Percentiles rank a stretch among this genome's conserved stretches.
phyloP scores from a whole-genome alignment of 1,140 invertebrate genomes.

The Antheraea mylitta region DNA sequence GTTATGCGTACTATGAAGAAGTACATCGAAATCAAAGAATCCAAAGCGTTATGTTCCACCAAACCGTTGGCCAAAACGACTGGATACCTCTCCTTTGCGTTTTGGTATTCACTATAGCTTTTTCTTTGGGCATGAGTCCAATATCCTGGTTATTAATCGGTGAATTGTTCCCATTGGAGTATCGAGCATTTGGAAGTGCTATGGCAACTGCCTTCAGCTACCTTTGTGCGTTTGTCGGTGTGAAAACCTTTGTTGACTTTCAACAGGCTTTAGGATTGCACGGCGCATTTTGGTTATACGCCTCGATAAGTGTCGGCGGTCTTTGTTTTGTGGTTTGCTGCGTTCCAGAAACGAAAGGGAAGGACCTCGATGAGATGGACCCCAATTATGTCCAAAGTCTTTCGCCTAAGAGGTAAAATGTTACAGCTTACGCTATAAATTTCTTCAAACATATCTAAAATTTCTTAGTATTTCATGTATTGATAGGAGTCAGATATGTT shows the following conservation, averaged over 20 bases:
- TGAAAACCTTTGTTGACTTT: conserved; percentile 93
- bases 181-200: conserved; percentile 90
- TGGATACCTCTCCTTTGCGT: conserved; percentile 92
- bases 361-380: conserved; percentile 93
- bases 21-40: conserved; percentile 78
- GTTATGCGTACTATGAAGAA: conserved; percentile 88
- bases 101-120: conserved; percentile 90
- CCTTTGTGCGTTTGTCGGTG: conserved; percentile 93
- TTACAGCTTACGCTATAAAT: no score
- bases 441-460: conserved; percentile 25
- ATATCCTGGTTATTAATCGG: conserved; percentile 95
- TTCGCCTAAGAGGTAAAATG: conserved; percentile 69
- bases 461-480: no score
- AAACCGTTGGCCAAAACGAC: conserved; percentile 81
- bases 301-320: conserved; percentile 90
- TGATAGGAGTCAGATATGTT: no score
- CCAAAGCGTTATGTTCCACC: conserved; percentile 73
- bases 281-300: conserved; percentile 95
- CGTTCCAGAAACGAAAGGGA: conserved; percentile 95
- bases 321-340: conserved; percentile 92
- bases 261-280: conserved; percentile 88
- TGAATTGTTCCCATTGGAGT: conserved; percentile 93
- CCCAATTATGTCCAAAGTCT: conserved; percentile 82
- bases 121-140: conserved; percentile 93
- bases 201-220: conserved; percentile 93